phyloP scores from a whole-genome alignment of 2,888 invertebrate species.

The Pammene fasciana region DNA sequence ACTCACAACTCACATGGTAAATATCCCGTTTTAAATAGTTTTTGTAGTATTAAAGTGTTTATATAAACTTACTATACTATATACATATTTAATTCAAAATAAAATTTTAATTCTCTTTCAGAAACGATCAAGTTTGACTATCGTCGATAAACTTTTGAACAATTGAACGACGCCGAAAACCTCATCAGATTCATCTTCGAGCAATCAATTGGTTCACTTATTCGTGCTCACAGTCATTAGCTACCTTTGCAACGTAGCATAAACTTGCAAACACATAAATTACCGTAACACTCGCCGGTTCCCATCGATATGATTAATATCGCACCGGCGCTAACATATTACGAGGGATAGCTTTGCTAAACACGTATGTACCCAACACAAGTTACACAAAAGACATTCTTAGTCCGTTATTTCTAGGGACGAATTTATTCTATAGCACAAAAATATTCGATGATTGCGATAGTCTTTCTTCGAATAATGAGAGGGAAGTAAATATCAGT shows the following conservation, averaged over 20 bases:
- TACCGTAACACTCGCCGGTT: slow-evolving; percentile 64
- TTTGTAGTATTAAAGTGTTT: too few relatives aligned
- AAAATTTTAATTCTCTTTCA: too few relatives aligned
- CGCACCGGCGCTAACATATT: slow-evolving; percentile 28
- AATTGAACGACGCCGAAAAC: neutral
- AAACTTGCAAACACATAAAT: slow-evolving; percentile 71
- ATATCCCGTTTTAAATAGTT: too few relatives aligned
- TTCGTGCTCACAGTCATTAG: slow-evolving; percentile 70
- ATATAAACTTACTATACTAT: too few relatives aligned
- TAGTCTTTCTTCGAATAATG: neutral
- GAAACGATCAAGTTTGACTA: too few relatives aligned
- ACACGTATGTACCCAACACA: neutral
- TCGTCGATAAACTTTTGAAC: neutral
- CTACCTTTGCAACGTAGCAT: slow-evolving; percentile 58
- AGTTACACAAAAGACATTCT: neutral
- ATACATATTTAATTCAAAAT: too few relatives aligned
- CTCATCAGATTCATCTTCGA: slow-evolving; percentile 6
- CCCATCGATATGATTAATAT: slow-evolving; percentile 76
- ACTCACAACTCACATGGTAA: too few relatives aligned
- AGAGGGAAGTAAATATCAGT: slow-evolving; percentile 10
- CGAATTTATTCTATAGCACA: neutral
- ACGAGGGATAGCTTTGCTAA: neutral
- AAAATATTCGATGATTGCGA: neutral
- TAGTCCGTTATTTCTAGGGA: neutral
- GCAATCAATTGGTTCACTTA: slow-evolving; percentile 19